phyloP scores from a whole-genome alignment of 1,140 invertebrate species.

The Pseudomyrmex sp. region DNA sequence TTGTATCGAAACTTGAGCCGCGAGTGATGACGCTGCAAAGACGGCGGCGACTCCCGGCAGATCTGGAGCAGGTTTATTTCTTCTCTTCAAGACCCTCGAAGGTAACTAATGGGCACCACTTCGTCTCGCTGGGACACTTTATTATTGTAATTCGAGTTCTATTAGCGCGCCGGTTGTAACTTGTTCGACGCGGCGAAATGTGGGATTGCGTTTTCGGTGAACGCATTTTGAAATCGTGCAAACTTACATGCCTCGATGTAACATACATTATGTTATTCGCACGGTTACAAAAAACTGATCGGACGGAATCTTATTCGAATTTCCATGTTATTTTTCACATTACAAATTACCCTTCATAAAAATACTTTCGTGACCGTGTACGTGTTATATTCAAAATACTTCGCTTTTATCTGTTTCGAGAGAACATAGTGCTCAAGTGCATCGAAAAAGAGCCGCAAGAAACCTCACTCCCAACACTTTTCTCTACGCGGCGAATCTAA shows the following conservation, averaged over 20 bases:
- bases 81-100: slow-evolving; percentile 60
- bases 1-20: slow-evolving; percentile 79
- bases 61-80: slow-evolving; percentile 78
- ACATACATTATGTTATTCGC: slow-evolving; percentile 20
- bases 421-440: not conserved
- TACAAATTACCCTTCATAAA: not conserved
- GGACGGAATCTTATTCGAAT: slow-evolving; percentile 8
- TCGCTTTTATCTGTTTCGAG: slow-evolving; percentile 10
- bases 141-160: slow-evolving; percentile 82
- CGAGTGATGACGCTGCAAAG: slow-evolving; percentile 84
- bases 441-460: slow-evolving; percentile 6
- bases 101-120: slow-evolving; percentile 80
- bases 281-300: not conserved
- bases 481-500: slow-evolving; percentile 68
- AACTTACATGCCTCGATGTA: not conserved
- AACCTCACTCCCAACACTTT: slow-evolving; percentile 34
- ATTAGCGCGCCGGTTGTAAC: slow-evolving; percentile 56
- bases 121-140: slow-evolving; percentile 76
- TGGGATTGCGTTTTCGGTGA: slow-evolving; percentile 14
- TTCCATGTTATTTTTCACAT: not conserved
- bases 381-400: not conserved
- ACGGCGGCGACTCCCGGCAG: slow-evolving; percentile 49
- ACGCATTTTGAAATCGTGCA: not conserved
- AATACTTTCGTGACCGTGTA: not conserved
- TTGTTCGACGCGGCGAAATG: slow-evolving; percentile 37